A percentile compares a stretch with the other conserved stretches of the same genome.
phyloP scores from a whole-genome alignment of 2,113 vertebrate genomes.

The Cyprinodon tularosa region DNA sequence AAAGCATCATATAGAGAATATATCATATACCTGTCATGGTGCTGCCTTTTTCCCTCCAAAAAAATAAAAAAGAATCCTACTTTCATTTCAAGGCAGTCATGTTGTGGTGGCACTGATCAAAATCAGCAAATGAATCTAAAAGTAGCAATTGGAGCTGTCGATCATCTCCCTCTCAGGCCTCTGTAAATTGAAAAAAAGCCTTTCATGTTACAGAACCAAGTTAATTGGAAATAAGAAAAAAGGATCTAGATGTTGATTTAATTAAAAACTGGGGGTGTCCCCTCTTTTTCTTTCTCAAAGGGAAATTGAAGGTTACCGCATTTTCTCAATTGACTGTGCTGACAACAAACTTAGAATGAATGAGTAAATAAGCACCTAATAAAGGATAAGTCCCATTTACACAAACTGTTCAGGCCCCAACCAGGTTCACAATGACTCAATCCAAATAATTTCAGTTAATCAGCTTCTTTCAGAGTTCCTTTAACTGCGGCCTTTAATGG shows the following conservation, averaged over 20 bases:
- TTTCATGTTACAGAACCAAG: slow-evolving; percentile 63
- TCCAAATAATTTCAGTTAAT: slow-evolving; percentile 74
- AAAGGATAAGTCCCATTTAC: slow-evolving; percentile 47
- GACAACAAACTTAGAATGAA: slow-evolving; percentile 32
- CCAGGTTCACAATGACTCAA: slow-evolving; percentile 58
- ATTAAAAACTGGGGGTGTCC: slow-evolving; percentile 48
- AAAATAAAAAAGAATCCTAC: slow-evolving; percentile 24
- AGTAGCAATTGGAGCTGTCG: slow-evolving; percentile 64
- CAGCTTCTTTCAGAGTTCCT: slow-evolving; percentile 71
- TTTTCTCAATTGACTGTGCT: slow-evolving; percentile 11
- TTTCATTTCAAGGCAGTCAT: slow-evolving; percentile 54
- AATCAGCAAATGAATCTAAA: slow-evolving; percentile 68
- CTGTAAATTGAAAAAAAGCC: slow-evolving; percentile 60
- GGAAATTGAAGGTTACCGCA: slow-evolving; percentile 20
- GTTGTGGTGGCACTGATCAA: slow-evolving; percentile 51
- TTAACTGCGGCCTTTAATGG: slow-evolving; percentile 77
- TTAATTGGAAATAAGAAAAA: slow-evolving; percentile 67
- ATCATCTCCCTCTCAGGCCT: slow-evolving; percentile 54
- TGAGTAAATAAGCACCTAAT: slow-evolving; percentile 47
- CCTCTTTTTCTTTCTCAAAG: slow-evolving; percentile 35
- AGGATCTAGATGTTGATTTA: slow-evolving; percentile 68
- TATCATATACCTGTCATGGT: slow-evolving; percentile 40
- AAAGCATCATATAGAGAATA: slow-evolving; percentile 27
- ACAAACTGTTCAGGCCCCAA: slow-evolving; percentile 32
- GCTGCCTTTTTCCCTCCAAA: neutral